Percentiles rank a stretch among this genome's conserved stretches.
Evolutionary conservation across 1,140 invertebrate genomes (phyloP).

Genomic region (Drosophila watanabei): DNA sequence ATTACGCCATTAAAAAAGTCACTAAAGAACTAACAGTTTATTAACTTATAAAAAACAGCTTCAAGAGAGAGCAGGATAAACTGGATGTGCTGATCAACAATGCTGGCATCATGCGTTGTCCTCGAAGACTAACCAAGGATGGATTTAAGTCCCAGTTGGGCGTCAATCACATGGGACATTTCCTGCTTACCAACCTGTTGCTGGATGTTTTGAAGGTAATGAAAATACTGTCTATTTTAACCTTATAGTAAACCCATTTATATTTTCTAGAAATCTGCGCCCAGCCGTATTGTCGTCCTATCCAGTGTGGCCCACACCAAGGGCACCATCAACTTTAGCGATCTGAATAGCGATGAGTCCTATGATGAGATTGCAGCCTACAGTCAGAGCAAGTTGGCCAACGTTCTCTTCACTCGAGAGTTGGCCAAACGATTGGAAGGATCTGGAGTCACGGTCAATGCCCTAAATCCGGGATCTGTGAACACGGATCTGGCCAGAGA

Average conservation of each 20-base stretch:
- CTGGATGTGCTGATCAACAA: conserved; percentile 96
- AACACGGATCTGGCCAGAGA: conserved; percentile 93
- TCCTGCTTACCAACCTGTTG: conserved; percentile 94
- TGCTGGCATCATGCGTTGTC: conserved; percentile 94
- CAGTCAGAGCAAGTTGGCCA: conserved; percentile 95
- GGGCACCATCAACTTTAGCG: conserved; percentile 90
- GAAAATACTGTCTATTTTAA: background rate
- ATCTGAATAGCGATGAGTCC: conserved; percentile 91
- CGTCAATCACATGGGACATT: conserved; percentile 94
- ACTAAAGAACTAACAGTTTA: background rate
- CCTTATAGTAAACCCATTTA: background rate
- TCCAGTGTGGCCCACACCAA: conserved; percentile 90
- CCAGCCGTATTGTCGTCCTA: conserved; percentile 92
- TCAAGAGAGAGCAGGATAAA: conserved; percentile 89
- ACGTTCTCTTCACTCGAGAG: conserved; percentile 93
- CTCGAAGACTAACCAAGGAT: conserved; percentile 90
- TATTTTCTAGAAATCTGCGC: conserved; percentile 88
- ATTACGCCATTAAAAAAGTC: too few relatives aligned
- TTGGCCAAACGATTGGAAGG: conserved; percentile 90
- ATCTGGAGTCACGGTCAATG: conserved; percentile 93
- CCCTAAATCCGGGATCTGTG: conserved; percentile 95
- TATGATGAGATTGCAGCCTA: conserved; percentile 91
- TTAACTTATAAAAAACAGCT: conserved; percentile 62
- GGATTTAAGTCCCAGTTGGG: conserved; percentile 95
- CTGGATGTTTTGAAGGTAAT: conserved; percentile 90